phyloP scores from a whole-genome alignment of 2,888 invertebrate genomes.

The Andrena praecox region DNA sequence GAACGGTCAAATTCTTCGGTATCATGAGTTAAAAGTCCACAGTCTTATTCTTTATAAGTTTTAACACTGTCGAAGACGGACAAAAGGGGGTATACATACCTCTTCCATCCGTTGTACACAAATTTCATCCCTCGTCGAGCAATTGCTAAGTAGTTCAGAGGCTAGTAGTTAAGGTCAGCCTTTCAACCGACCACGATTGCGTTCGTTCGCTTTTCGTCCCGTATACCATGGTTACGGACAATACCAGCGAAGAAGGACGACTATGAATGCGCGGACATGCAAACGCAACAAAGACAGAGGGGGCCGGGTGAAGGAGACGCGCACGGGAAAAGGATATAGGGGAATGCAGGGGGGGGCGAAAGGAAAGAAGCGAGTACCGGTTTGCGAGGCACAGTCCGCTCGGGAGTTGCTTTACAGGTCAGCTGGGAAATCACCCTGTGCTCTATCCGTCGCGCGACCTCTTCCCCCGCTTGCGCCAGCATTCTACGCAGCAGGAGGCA shows the following conservation, averaged over 20 bases:
- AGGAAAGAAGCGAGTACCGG: conserved; percentile 63
- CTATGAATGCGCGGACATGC: conserved; percentile 8
- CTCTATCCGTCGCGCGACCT: conserved; percentile 83
- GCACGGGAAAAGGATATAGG: conserved; percentile 4
- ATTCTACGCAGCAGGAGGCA: conserved; percentile 49
- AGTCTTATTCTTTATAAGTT: no score
- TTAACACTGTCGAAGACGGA: no score
- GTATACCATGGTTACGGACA: neutral
- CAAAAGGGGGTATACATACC: no score
- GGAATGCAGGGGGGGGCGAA: conserved; percentile 36
- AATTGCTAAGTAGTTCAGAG: neutral
- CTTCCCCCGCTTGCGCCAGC: conserved; percentile 57
- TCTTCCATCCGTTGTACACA: neutral
- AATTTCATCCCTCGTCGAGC: neutral
- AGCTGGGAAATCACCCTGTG: conserved; percentile 86
- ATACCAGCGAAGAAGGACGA: conserved; percentile 3
- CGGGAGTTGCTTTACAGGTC: conserved; percentile 86
- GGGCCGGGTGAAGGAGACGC: conserved; percentile 13
- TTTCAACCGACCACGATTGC: neutral
- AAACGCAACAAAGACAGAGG: conserved; percentile 38
- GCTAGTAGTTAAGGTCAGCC: neutral
- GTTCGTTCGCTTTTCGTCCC: neutral
- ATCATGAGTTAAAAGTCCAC: no score
- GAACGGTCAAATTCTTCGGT: no score
- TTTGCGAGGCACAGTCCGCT: conserved; percentile 75